Percentiles rank a stretch among this genome's conserved stretches.
Conservation (phyloP, 2,113 vertebrate genomes). For the Potamarius usumacintae region DNA sequence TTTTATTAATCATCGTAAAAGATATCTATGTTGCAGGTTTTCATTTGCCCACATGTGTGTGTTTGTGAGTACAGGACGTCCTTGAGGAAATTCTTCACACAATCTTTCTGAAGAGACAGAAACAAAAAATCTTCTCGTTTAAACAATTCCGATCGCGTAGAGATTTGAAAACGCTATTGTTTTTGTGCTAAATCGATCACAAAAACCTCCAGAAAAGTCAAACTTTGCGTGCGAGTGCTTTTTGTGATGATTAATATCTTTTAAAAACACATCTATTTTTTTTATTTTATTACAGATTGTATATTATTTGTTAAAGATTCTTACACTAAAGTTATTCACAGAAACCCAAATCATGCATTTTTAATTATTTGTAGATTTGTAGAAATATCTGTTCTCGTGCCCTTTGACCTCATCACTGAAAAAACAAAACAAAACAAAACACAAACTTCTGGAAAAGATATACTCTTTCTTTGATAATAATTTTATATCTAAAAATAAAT, state of each 20-base stretch:
- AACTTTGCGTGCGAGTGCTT: background rate
- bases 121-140: background rate
- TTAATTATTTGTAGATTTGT: background rate
- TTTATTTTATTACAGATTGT: too few species aligned
- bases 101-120: background rate
- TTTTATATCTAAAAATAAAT: background rate
- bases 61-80: background rate
- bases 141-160: too few species aligned
- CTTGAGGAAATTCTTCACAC: background rate
- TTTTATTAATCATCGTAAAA: background rate
- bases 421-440: background rate
- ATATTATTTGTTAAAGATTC: background rate
- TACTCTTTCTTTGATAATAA: background rate
- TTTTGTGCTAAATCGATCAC: background rate
- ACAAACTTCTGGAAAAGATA: background rate
- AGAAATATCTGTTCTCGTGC: background rate
- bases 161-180: too few species aligned
- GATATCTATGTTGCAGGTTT: background rate
- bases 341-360: background rate
- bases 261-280: too few species aligned
- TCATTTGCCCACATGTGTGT: background rate
- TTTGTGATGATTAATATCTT: background rate
- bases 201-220: background rate
- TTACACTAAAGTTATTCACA: background rate
- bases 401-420: constrained; percentile 2